Evolutionary conservation across 1,140 invertebrate genomes (phyloP).

Genomic region (Aphidius gifuensis): DNA sequence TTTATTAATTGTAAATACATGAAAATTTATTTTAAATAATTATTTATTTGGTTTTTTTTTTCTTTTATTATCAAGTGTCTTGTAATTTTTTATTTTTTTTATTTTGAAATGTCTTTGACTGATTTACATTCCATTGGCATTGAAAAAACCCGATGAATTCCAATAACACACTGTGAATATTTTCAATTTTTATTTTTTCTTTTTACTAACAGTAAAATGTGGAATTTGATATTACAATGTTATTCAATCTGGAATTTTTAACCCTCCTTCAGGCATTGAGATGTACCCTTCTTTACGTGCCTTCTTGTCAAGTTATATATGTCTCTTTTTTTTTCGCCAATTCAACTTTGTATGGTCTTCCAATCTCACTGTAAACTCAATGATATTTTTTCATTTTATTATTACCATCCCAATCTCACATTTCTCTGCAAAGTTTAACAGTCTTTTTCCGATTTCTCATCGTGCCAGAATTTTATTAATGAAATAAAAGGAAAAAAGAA

Average conservation of each 20-base stretch:
- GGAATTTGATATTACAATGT: conserved; percentile 23
- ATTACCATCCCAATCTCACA: no score
- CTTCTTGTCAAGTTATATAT: conserved; percentile 5
- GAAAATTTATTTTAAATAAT: no score
- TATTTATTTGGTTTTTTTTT: conserved; percentile 6
- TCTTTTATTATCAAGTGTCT: neutral
- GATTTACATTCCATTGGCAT: conserved; percentile 21
- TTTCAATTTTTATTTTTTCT: neutral
- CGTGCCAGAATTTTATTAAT: no score
- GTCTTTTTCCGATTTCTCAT: no score
- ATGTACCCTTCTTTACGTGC: neutral
- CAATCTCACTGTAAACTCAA: neutral
- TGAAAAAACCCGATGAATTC: conserved; percentile 6
- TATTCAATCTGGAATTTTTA: conserved; percentile 21
- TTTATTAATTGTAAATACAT: no score
- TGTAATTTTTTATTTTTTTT: neutral
- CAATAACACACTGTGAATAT: conserved; percentile 18
- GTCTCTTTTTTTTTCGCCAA: neutral
- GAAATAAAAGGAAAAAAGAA: no score
- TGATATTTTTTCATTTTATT: no score
- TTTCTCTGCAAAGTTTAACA: no score
- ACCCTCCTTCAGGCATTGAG: neutral
- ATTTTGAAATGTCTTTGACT: conserved; percentile 8
- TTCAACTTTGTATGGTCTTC: neutral
- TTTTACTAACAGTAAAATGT: conserved; percentile 11